Evolutionary conservation across 2,113 vertebrate species (phyloP), one percentile per base, ranked within the genome.

Genomic region (Phylloscopus whistleri): DNA sequence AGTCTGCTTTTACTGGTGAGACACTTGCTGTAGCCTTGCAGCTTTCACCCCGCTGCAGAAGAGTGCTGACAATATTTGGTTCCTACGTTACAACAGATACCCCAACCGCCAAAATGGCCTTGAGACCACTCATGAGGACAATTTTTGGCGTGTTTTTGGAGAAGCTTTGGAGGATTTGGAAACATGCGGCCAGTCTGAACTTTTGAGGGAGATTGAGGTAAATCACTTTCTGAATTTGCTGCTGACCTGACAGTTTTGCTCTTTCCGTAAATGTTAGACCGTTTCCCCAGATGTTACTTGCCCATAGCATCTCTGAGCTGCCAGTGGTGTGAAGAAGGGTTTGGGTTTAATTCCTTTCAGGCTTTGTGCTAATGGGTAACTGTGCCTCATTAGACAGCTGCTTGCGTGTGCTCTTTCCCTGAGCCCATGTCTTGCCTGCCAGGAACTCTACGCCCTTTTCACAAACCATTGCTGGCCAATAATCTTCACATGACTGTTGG

Each of bases 201-300:
- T 99, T 97, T 98, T 99, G 96, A 98, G 99, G 98, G 99, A 99
- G 91, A 98, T 99, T 94, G 99, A 99, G 99, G 99, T 99, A 98
- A 98, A 95, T 96, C 52, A 3, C 31, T 75, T 84, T 84, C 81
- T 19, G 19, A 89, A 85, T 90, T 89, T 72, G 53, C 77, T 88
- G 68, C 53, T 66, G 58, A 52, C 62, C 37, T 80, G 60, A 64
- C 35, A 70, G 31, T 84, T 91, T 67, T 82, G 31, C 63, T 91
- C 41, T 92, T 84, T 37, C 74, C 6, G 1, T 72, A 23, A 70
- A 39, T 52, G 43, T 73, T 43, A 68, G 44, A 59, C 51, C 0
- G 3, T 76, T 88, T 59, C 22, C 30, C 30, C 3, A n/a, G 66
- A 20, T 58, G 49, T 53, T 73, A 66, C 21, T 73, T 73, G 49